Evolutionary conservation across 2,888 invertebrate species (phyloP), one percentile per base, ranked within the genome.

Genomic region (Morinoia aosen): DNA sequence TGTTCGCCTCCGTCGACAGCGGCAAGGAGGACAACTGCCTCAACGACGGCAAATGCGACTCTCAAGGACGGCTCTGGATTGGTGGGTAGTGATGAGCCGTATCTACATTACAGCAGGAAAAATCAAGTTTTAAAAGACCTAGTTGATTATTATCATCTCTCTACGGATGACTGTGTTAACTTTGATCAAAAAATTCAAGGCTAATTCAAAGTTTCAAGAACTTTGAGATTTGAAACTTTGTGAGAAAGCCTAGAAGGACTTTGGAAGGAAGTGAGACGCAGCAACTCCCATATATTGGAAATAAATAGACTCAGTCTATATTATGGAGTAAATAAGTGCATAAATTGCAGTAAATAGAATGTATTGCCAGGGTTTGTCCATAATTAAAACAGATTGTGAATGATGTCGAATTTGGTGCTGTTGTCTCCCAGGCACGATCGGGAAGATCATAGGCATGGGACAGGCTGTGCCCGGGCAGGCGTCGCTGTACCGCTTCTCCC

Each of bases 1-100:
- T 40, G 25, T 33, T 95, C 93, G 91, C 98, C 0, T 98, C 98
- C 97, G 98, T 98, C 19, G 98, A 98, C 16, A 96, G 97, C 0
- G 97, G 97, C 96, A 97, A 97, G 97, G 97, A 97, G 4, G 97
- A 97, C 48, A 98, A 98, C 97, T 97, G 98, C 97, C 98, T 98
- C 97, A 98, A 98, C 97, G 98, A 98, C 97, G 98, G 98, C 64
- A 98, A 98, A 97, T 98, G 98, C 76, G 98, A 98, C 98, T 98
- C 25, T 97, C 97, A 97, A 88, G 98, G 98, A 8, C 97, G 98
- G 95, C 97, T 98, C 58, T 98, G 98, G 98, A 98, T 98, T 97
- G 98, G 98, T 98, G 58, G 40, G 95, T 57, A 14, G 25, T 25
- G 76, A n/a, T 33, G 76, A 25, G 3, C 25, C 76, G 25, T 19